Evolutionary conservation across 2,113 vertebrate genomes (phyloP).

Genomic region (Nyctibius bracteatus): DNA sequence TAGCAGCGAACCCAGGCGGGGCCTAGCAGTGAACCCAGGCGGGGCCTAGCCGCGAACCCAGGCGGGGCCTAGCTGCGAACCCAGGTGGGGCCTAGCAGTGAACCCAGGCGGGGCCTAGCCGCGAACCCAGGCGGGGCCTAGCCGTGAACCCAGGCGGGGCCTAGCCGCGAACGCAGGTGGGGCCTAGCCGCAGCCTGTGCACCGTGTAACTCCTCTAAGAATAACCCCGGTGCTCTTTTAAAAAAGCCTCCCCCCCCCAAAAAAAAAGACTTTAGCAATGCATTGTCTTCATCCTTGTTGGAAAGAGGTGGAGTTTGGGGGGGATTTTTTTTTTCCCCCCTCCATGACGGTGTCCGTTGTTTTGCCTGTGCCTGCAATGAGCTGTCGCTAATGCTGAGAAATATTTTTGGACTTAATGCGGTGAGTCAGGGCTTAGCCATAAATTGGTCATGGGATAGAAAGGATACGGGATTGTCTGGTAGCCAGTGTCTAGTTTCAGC

Average conservation of each 20-base stretch:
- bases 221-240: background rate
- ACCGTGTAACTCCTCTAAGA: background rate
- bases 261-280: background rate
- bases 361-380: background rate
- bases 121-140: too few species aligned
- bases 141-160: too few species aligned
- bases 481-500: background rate
- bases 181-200: background rate
- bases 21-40: too few species aligned
- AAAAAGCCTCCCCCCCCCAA: background rate
- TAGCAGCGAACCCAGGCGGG: too few species aligned
- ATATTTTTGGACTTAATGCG: background rate
- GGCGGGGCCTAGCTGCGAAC: too few species aligned
- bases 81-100: too few species aligned
- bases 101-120: too few species aligned
- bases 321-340: background rate
- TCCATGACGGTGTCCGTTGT: accelerated
- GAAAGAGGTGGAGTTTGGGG: background rate
- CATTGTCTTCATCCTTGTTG: background rate
- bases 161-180: too few species aligned
- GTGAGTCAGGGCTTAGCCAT: conserved; percentile 35
- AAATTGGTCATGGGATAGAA: conserved; percentile 15
- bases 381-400: background rate
- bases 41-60: too few species aligned
- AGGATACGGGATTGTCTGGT: conserved; percentile 8